A percentile compares a stretch with the other conserved stretches of the same genome.
phyloP scores from a whole-genome alignment of 2,113 vertebrate genomes.

The Syrmaticus mikado region DNA sequence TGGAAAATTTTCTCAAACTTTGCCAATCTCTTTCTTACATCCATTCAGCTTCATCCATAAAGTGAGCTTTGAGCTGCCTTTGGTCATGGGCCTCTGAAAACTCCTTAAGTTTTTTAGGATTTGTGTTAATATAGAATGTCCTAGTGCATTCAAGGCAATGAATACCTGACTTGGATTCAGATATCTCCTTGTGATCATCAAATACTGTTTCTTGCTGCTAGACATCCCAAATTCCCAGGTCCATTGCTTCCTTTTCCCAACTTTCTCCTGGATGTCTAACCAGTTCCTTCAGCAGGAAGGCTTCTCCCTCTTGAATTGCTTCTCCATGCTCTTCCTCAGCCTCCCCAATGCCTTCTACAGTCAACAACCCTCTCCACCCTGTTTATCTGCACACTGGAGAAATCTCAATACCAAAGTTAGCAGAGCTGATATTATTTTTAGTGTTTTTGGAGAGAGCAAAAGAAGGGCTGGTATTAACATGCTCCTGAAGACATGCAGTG shows the following conservation, averaged over 20 bases:
- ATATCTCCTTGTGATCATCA: neutral
- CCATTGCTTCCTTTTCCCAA: neutral
- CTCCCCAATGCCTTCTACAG: neutral
- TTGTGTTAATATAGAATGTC: neutral
- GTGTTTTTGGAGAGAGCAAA: neutral
- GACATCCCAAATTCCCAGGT: neutral
- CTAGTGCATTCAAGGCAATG: neutral
- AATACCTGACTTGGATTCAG: neutral
- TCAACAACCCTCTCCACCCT: neutral
- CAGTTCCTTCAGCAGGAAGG: neutral
- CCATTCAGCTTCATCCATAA: neutral
- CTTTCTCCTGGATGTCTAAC: neutral
- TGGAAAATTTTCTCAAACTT: neutral
- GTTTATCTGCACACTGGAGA: neutral
- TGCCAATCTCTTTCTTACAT: neutral
- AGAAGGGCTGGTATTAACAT: neutral
- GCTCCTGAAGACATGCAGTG: accelerated
- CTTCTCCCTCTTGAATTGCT: neutral
- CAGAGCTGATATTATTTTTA: too few species aligned
- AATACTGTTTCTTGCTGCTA: neutral
- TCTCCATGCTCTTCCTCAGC: neutral
- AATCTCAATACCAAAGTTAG: too few species aligned
- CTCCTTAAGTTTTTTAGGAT: neutral
- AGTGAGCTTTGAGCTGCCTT: neutral
- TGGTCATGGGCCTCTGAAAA: neutral